Percentiles rank a stretch among this genome's conserved stretches.
These are phyloP conservation scores for Eustalomyia histrio DNA, from an alignment of 2,888 invertebrate species.

Conservation along the genomic window DNA sequence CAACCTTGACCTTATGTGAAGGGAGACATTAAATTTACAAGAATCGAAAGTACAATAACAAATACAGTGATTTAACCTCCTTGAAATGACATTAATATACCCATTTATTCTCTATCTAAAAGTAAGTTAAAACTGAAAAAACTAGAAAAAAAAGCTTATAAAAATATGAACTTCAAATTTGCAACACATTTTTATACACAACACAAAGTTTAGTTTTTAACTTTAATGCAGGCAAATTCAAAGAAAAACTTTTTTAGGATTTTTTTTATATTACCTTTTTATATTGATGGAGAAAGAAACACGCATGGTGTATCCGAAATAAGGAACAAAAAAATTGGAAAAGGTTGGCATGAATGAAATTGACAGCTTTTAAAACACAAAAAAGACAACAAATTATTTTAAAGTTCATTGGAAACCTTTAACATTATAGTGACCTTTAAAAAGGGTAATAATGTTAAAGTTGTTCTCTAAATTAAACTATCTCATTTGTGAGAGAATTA, in stretches of 20 bases:
- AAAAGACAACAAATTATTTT: too few species aligned
- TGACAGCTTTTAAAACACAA: too few species aligned
- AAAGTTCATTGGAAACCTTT: too few species aligned
- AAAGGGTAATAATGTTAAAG: too few species aligned
- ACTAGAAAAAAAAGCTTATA: constrained; percentile 29
- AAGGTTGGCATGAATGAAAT: too few species aligned
- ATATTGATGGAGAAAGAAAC: constrained; percentile 9
- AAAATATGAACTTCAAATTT: constrained; percentile 38
- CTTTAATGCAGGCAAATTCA: constrained; percentile 9
- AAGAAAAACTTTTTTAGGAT: too few species aligned
- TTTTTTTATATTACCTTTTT: constrained; percentile 25
- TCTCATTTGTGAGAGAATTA: too few species aligned
- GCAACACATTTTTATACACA: constrained; percentile 5
- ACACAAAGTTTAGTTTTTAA: constrained; percentile 21
- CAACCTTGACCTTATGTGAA: constrained; percentile 59
- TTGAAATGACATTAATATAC: constrained; percentile 1
- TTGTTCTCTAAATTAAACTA: too few species aligned
- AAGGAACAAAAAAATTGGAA: too few species aligned
- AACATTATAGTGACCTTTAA: too few species aligned
- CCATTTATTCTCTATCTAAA: neutral
- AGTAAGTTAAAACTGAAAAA: neutral
- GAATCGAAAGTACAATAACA: constrained; percentile 17
- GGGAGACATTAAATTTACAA: constrained; percentile 20
- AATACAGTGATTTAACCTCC: constrained; percentile 36
- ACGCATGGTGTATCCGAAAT: constrained; percentile 10